Conservation (phyloP, 2,888 invertebrate species). For the Diarsia mendica region DNA sequence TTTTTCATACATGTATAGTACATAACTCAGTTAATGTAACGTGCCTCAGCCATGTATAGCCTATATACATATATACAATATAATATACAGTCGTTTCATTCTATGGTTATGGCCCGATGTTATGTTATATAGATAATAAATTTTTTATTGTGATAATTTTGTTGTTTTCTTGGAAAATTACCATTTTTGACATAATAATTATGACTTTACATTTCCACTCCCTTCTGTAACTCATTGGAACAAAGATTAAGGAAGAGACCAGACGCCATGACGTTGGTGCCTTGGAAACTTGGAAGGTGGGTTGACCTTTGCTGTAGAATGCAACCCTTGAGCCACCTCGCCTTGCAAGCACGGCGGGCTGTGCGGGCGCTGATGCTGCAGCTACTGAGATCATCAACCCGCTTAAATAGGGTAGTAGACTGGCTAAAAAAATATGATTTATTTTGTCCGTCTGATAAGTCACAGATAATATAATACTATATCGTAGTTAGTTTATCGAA, state of each 20-base stretch:
- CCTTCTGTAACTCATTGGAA: not conserved
- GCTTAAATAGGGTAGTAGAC: too few relatives aligned
- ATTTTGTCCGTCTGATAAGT: too few relatives aligned
- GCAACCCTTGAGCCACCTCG: not conserved
- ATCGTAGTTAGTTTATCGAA: too few relatives aligned
- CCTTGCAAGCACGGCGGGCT: not conserved
- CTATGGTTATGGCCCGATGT: constrained; percentile 87
- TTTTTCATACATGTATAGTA: constrained; percentile 42
- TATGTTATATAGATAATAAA: constrained; percentile 89
- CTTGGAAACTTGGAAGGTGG: not conserved
- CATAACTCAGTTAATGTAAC: constrained; percentile 68
- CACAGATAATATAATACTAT: too few relatives aligned
- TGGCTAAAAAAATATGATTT: too few relatives aligned
- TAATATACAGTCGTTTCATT: constrained; percentile 85
- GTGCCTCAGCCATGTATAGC: constrained; percentile 75
- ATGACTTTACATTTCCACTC: not conserved
- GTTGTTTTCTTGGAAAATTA: constrained; percentile 65
- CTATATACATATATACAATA: constrained; percentile 77
- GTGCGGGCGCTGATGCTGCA: not conserved
- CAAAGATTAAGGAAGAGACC: not conserved
- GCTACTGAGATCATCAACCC: not conserved
- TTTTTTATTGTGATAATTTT: constrained; percentile 88
- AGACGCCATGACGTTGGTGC: not conserved
- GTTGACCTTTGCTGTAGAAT: too few relatives aligned
- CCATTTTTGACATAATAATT: not conserved